These are phyloP conservation scores for Cyprinodon brontotheroides DNA, from an alignment of 2,113 vertebrate species.

Conservation along the genomic window DNA sequence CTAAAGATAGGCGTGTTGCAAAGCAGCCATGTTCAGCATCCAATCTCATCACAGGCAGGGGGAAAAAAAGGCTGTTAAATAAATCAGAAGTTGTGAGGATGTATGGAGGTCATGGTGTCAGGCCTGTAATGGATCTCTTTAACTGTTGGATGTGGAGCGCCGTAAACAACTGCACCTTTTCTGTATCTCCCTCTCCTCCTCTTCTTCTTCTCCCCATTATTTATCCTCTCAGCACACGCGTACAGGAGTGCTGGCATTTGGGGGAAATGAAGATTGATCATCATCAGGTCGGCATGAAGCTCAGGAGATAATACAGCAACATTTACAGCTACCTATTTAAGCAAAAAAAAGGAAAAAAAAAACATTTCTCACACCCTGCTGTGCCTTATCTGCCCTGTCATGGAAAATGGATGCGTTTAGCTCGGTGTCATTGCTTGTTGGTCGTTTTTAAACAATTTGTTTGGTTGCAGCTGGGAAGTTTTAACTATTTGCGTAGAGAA, in stretches of 20 bases:
- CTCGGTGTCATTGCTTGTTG: slow-evolving; percentile 35
- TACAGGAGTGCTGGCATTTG: slow-evolving; percentile 19
- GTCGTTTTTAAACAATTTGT: slow-evolving; percentile 51
- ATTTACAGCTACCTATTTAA: slow-evolving; percentile 42
- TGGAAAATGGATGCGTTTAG: slow-evolving; percentile 43
- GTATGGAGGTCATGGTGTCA: slow-evolving; percentile 24
- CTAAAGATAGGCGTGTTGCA: slow-evolving; percentile 21
- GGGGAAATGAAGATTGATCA: slow-evolving; percentile 75
- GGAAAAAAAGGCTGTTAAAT: background rate
- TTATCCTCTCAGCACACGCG: slow-evolving; percentile 10
- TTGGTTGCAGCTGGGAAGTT: slow-evolving; percentile 40
- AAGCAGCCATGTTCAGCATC: slow-evolving; percentile 32
- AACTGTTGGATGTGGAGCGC: slow-evolving; percentile 16
- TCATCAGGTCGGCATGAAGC: slow-evolving; percentile 47
- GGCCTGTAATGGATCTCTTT: slow-evolving; percentile 31
- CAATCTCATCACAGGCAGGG: slow-evolving; percentile 18
- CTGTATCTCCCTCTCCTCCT: slow-evolving; percentile 5
- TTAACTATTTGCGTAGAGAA: slow-evolving; percentile 29
- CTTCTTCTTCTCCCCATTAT: slow-evolving; percentile 5
- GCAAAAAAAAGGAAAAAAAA: background rate
- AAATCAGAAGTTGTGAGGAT: slow-evolving; percentile 8
- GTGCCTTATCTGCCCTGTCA: slow-evolving; percentile 36
- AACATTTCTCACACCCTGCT: slow-evolving; percentile 28
- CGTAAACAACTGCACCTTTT: slow-evolving; percentile 30
- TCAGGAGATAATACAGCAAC: slow-evolving; percentile 44